Evolutionary conservation across 92 coral and sea anemone genomes (phyloP).

Genomic region (Phenganax marumi): DNA sequence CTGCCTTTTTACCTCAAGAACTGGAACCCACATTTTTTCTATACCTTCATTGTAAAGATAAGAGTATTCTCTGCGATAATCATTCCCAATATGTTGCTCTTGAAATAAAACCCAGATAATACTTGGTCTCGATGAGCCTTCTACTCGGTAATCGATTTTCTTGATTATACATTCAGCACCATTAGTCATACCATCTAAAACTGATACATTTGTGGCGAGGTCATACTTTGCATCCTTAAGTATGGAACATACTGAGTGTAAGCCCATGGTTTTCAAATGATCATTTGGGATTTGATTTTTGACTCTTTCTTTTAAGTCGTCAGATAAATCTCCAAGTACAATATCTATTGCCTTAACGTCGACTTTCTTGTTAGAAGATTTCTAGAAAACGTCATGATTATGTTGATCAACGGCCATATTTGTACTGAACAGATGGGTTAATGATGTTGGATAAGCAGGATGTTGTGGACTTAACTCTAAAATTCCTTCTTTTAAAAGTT

Average conservation of each 20-base stretch:
- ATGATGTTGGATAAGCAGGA: slow-evolving; percentile 29
- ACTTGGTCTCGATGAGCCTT: slow-evolving; percentile 57
- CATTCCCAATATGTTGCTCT: slow-evolving; percentile 29
- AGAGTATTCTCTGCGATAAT: slow-evolving; percentile 42
- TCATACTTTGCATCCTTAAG: slow-evolving; percentile 56
- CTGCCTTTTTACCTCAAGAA: slow-evolving; percentile 55
- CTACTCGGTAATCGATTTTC: slow-evolving; percentile 55
- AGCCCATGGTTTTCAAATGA: slow-evolving; percentile 62
- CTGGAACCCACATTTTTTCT: slow-evolving; percentile 46
- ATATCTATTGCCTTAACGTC: slow-evolving; percentile 51
- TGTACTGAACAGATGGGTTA: not conserved
- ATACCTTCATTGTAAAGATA: slow-evolving; percentile 39
- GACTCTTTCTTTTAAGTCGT: slow-evolving; percentile 45
- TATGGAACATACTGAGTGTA: slow-evolving; percentile 40
- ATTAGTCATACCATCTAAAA: slow-evolving; percentile 59
- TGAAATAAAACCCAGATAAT: slow-evolving; percentile 59
- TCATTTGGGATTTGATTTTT: slow-evolving; percentile 61
- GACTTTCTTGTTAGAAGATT: slow-evolving; percentile 42
- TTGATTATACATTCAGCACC: slow-evolving; percentile 61
- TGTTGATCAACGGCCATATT: slow-evolving; percentile 46
- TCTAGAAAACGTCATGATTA: slow-evolving; percentile 31
- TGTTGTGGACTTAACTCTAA: slow-evolving; percentile 14
- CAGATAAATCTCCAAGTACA: slow-evolving; percentile 59
- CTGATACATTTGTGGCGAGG: slow-evolving; percentile 55
- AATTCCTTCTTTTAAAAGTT: slow-evolving; percentile 34